Evolutionary conservation across 2,888 invertebrate species (phyloP).

Genomic region (Cylloceria caligata): DNA sequence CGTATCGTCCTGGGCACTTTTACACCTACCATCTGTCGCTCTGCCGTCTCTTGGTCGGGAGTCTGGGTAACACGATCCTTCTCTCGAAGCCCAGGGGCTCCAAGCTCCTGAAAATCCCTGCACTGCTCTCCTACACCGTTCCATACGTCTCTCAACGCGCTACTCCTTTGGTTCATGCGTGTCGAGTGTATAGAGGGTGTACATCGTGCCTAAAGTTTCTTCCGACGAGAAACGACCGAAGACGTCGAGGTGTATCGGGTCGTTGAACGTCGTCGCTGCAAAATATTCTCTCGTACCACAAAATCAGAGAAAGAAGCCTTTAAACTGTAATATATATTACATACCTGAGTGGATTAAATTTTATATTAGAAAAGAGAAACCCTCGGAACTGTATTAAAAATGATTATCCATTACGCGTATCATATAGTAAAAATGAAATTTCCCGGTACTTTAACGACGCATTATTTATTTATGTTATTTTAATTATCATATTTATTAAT

Average conservation of each 20-base stretch:
- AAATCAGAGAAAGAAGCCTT: constrained; percentile 59
- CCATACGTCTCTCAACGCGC: constrained; percentile 13
- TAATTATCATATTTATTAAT: background rate
- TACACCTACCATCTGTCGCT: constrained; percentile 82
- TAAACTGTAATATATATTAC: constrained; percentile 31
- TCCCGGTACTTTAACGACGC: too few relatives aligned
- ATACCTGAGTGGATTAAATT: background rate
- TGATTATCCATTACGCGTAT: background rate
- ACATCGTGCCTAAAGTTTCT: constrained; percentile 41
- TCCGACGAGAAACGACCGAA: constrained; percentile 32
- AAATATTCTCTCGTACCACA: constrained; percentile 48
- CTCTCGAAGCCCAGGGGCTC: constrained; percentile 64
- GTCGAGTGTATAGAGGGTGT: constrained; percentile 35
- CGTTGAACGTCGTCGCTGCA: constrained; percentile 33
- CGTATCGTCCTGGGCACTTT: constrained; percentile 72
- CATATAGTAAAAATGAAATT: too few relatives aligned
- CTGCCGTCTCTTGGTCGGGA: constrained; percentile 57
- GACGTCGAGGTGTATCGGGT: constrained; percentile 29
- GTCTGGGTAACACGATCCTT: constrained; percentile 69
- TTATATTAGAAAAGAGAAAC: background rate
- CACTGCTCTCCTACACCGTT: constrained; percentile 48
- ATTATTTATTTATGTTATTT: background rate
- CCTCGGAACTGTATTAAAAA: background rate
- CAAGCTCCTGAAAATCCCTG: constrained; percentile 63
- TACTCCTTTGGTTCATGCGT: constrained; percentile 55